Conservation (phyloP, 2,888 invertebrate species). For the Mythimna loreyi region DNA sequence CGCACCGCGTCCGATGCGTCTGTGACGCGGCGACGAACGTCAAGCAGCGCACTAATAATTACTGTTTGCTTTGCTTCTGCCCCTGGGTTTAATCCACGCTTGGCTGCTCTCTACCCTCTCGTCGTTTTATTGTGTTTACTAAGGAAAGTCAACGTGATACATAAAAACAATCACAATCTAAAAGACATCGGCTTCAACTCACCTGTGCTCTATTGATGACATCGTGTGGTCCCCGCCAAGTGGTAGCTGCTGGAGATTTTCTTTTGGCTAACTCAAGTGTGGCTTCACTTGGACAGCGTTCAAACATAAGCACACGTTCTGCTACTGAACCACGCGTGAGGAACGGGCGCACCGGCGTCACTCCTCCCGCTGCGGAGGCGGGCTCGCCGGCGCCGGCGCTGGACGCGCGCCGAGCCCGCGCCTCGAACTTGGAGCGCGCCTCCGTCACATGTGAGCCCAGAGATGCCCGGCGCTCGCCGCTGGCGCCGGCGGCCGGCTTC, state of each 20-base stretch:
- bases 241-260: constrained; percentile 89
- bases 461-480: constrained; percentile 84
- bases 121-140: constrained; percentile 19
- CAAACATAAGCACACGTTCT: constrained; percentile 97
- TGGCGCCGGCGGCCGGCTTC: constrained; percentile 85
- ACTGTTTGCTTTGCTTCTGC: constrained; percentile 60
- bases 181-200: constrained; percentile 43
- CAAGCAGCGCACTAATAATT: constrained; percentile 54
- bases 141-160: constrained; percentile 5
- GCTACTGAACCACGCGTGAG: constrained; percentile 97
- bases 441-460: constrained; percentile 89
- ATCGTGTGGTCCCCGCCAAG: constrained; percentile 90
- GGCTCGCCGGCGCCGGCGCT: constrained; percentile 85
- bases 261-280: constrained; percentile 92
- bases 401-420: constrained; percentile 87
- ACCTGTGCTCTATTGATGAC: constrained; percentile 91
- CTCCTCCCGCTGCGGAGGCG: constrained; percentile 77
- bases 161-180: constrained; percentile 9
- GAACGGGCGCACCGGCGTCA: constrained; percentile 94
- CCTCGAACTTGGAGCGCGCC: constrained; percentile 88
- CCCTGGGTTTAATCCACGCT: constrained; percentile 21
- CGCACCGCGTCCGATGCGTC: constrained; percentile 39
- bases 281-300: constrained; percentile 96
- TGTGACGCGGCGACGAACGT: constrained; percentile 64
- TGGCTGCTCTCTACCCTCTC: constrained; percentile 6